Percentiles rank a stretch among this genome's conserved stretches.
Conservation (phyloP, 2,888 invertebrate genomes). For the Poecilobothrus nobilitatus region DNA sequence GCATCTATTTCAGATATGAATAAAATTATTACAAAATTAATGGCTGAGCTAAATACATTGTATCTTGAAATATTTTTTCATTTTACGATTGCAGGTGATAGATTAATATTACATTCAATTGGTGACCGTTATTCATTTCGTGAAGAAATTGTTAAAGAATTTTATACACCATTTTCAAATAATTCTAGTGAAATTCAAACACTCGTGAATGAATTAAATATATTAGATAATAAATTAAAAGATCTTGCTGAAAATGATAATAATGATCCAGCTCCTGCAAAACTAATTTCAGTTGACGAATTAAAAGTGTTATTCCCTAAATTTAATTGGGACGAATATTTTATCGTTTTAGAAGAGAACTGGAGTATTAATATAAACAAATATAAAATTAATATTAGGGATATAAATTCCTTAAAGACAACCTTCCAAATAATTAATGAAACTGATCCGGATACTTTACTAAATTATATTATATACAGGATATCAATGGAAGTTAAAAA, state of each 20-base stretch:
- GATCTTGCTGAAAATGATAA: too few relatives aligned
- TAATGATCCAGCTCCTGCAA: too few relatives aligned
- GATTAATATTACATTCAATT: background rate
- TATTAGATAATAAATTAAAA: background rate
- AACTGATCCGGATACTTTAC: background rate
- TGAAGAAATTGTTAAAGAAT: background rate
- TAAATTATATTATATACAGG: background rate
- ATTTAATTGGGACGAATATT: background rate
- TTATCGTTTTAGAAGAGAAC: background rate
- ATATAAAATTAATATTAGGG: background rate
- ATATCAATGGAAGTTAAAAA: background rate
- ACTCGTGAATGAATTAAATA: background rate
- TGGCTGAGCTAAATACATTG: background rate
- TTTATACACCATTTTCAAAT: background rate
- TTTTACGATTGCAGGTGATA: background rate
- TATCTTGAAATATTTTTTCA: background rate
- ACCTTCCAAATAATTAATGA: background rate
- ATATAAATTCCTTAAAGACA: background rate
- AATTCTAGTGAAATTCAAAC: background rate
- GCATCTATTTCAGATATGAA: background rate
- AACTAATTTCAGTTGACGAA: background rate
- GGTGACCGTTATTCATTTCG: background rate
- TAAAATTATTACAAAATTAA: background rate
- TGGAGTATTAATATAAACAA: background rate
- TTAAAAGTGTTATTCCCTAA: background rate